A percentile compares a stretch with the other conserved stretches of the same genome.
Evolutionary conservation across 2,113 vertebrate species (phyloP).

Genomic region (Sciurus niger): DNA sequence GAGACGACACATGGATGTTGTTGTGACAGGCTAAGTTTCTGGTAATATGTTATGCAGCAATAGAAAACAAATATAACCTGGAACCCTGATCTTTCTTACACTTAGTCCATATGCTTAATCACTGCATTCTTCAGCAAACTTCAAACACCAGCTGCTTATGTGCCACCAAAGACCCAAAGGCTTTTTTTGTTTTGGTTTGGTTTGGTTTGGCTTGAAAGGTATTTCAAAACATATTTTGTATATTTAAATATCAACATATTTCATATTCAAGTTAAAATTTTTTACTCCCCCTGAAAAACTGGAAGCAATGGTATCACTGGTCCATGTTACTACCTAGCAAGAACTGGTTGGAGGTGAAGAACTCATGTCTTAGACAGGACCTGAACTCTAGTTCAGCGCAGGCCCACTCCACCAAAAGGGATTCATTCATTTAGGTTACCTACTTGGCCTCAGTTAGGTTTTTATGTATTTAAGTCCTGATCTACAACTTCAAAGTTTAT

Average conservation of each 20-base stretch:
- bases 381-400: neutral
- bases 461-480: neutral
- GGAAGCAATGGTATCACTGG: neutral
- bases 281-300: neutral
- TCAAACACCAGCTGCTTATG: neutral
- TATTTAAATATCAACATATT: neutral
- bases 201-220: neutral
- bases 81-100: neutral
- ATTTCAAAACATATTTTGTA: neutral
- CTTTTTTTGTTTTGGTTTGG: neutral
- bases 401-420: neutral
- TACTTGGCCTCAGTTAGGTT: neutral
- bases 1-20: neutral
- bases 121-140: neutral
- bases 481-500: neutral
- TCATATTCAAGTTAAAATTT: neutral
- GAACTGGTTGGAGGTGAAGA: neutral
- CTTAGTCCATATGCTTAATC: neutral
- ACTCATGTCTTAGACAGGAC: neutral
- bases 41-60: neutral
- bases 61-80: neutral
- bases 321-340: neutral
- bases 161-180: neutral
- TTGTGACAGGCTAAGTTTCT: constrained; percentile 11
- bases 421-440: neutral